These are phyloP conservation scores for Gopherus flavomarginatus DNA, from an alignment of 2,113 vertebrate species.

Conservation along the genomic window DNA sequence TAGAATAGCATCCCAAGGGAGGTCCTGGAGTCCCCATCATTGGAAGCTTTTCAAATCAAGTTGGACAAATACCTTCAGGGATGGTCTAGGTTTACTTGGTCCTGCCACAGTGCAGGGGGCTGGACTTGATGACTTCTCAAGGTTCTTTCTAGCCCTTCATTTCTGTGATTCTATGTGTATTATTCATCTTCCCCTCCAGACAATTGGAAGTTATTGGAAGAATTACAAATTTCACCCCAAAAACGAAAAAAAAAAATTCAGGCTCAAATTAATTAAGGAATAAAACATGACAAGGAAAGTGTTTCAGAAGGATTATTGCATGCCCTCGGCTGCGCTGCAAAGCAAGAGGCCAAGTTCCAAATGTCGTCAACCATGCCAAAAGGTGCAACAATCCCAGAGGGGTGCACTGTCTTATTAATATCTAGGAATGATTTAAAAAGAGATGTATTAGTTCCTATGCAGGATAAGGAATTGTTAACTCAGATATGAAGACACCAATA, in stretches of 20 bases:
- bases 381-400: not conserved
- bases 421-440: not conserved
- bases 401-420: not conserved
- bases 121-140: too few species aligned
- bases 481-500: not conserved
- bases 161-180: not conserved
- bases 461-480: not conserved
- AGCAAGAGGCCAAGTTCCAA: not conserved
- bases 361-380: not conserved
- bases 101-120: too few species aligned
- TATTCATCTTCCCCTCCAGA: not conserved
- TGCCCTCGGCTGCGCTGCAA: conserved; percentile 2
- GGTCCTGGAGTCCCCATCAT: not conserved
- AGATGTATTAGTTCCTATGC: not conserved
- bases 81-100: too few species aligned
- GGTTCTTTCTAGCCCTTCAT: too few species aligned
- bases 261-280: conserved; percentile 26
- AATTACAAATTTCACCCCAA: conserved; percentile 15
- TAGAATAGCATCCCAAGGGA: too few species aligned
- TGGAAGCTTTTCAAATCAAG: not conserved
- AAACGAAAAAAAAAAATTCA: not conserved
- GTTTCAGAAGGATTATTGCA: conserved; percentile 28
- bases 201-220: conserved; percentile 9
- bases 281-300: not conserved
- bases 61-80: too few species aligned